Percentiles rank a stretch among this genome's conserved stretches.
Evolutionary conservation across 2,888 invertebrate genomes (phyloP).

Genomic region (Metopia argyrocephala): DNA sequence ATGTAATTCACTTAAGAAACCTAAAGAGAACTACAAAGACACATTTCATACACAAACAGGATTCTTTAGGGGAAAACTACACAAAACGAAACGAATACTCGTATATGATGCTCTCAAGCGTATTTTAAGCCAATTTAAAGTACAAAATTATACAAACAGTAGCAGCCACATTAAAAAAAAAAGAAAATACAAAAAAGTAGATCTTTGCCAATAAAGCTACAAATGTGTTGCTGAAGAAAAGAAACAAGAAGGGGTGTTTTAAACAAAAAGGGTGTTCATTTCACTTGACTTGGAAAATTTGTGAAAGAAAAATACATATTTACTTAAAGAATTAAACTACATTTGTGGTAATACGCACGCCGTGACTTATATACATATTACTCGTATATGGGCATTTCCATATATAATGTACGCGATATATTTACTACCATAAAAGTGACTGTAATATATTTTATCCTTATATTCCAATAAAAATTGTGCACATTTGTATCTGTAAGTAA

Average conservation of each 20-base stretch:
- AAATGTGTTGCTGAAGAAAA: too few relatives aligned
- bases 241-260: too few relatives aligned
- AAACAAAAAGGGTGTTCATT: neutral
- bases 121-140: conserved; percentile 62
- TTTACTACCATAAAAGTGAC: too few relatives aligned
- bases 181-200: conserved; percentile 39
- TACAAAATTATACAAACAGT: neutral
- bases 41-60: conserved; percentile 25
- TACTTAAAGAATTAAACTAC: conserved; percentile 64
- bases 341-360: conserved; percentile 53
- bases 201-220: conserved; percentile 51
- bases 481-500: too few relatives aligned
- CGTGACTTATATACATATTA: too few relatives aligned
- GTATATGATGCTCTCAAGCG: conserved; percentile 33
- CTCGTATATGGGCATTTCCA: too few relatives aligned
- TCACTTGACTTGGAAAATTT: conserved; percentile 51
- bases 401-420: too few relatives aligned
- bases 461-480: too few relatives aligned
- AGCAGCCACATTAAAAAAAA: conserved; percentile 19
- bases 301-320: conserved; percentile 43
- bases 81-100: neutral
- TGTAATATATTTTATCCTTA: too few relatives aligned
- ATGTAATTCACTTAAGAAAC: conserved; percentile 65
- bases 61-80: conserved; percentile 23
- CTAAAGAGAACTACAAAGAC: conserved; percentile 44